Conservation (phyloP, 2,113 vertebrate genomes). For the Emydocephalus ijimae region DNA sequence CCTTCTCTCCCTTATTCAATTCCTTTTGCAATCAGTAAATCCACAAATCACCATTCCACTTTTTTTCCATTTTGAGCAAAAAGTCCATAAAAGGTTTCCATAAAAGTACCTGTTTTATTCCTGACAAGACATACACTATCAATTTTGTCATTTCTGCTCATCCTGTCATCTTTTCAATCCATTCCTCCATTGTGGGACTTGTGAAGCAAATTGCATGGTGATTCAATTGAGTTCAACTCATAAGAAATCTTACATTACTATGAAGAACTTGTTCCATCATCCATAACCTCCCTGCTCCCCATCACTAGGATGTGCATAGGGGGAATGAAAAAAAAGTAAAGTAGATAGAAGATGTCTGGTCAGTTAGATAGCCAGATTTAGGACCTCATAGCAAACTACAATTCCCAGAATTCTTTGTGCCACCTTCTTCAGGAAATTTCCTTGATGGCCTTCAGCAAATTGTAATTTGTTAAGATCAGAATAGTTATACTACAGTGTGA, state of each 20-base stretch:
- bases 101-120: background rate
- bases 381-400: background rate
- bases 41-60: background rate
- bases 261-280: background rate
- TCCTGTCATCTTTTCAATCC: background rate
- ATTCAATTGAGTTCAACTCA: background rate
- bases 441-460: background rate
- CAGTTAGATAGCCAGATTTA: background rate
- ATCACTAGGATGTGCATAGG: background rate
- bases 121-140: background rate
- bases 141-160: background rate
- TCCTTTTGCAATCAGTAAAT: background rate
- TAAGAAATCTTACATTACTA: background rate
- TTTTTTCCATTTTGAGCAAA: background rate
- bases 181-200: background rate
- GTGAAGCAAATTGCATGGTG: background rate
- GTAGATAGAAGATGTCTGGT: background rate
- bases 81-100: background rate
- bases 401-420: background rate
- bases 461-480: background rate
- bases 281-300: background rate
- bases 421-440: background rate
- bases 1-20: background rate
- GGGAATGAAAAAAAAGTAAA: background rate
- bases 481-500: background rate